These are phyloP conservation scores for Colius striatus DNA, from an alignment of 2,113 vertebrate species.

Conservation along the genomic window DNA sequence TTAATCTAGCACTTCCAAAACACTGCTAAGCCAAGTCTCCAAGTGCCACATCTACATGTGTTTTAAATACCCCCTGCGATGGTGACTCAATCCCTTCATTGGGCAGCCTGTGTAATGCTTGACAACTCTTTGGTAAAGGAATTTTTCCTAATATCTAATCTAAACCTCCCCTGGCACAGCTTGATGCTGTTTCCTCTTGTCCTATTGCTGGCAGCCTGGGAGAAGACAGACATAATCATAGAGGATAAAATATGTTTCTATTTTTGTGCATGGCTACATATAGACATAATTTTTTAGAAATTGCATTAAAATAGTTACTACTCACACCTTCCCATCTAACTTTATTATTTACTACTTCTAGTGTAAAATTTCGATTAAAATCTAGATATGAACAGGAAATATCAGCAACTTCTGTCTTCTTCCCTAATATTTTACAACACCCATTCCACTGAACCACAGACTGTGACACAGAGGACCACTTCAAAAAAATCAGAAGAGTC, in stretches of 20 bases:
- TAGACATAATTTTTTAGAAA: background rate
- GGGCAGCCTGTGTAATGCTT: too few species aligned
- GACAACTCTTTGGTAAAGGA: too few species aligned
- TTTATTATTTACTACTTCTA: background rate
- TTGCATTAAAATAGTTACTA: background rate
- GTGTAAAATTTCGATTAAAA: background rate
- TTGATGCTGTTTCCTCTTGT: too few species aligned
- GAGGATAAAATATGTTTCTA: background rate
- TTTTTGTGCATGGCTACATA: background rate
- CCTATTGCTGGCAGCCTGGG: too few species aligned
- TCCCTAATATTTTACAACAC: background rate
- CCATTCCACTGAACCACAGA: background rate
- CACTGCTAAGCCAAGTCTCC: too few species aligned
- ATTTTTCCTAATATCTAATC: too few species aligned
- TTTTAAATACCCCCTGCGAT: too few species aligned
- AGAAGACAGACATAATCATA: background rate
- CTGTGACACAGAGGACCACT: background rate
- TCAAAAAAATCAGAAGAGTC: background rate
- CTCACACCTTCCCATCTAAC: background rate
- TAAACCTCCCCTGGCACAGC: too few species aligned
- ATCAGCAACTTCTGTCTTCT: background rate
- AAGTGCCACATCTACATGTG: too few species aligned
- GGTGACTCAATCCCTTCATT: too few species aligned
- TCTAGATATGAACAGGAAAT: background rate
- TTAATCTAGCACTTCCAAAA: too few species aligned